phyloP scores from a whole-genome alignment of 2,888 invertebrate genomes.

The Hybos culiciformis region DNA sequence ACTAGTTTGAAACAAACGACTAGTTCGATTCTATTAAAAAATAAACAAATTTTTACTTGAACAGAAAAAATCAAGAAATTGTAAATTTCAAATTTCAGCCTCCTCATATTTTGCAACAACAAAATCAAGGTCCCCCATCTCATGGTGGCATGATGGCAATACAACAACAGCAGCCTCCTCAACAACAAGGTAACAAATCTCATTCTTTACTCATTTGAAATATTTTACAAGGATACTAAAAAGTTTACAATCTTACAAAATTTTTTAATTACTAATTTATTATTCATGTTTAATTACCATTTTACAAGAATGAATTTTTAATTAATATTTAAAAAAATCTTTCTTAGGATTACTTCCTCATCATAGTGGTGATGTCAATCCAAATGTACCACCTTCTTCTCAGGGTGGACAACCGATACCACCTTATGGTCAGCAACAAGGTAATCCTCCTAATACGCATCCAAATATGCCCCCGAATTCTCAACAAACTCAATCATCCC shows the following conservation, averaged over 20 bases:
- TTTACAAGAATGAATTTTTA: no score
- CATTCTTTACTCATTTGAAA: no score
- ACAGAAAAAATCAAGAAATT: not conserved
- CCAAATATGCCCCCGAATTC: conserved; percentile 9
- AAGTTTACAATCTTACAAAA: no score
- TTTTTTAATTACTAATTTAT: no score
- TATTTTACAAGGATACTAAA: no score
- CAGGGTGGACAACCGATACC: conserved; percentile 17
- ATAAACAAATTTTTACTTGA: not conserved
- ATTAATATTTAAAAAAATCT: no score
- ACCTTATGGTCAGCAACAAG: conserved; percentile 28
- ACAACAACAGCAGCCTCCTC: conserved; percentile 16
- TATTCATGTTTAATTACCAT: no score
- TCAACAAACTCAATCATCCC: conserved; percentile 3
- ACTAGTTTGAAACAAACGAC: not conserved
- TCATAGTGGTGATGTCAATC: no score
- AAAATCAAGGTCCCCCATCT: conserved; percentile 29
- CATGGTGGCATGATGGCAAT: conserved; percentile 30
- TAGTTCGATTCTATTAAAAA: not conserved
- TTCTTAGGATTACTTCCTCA: no score
- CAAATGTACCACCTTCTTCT: conserved; percentile 37
- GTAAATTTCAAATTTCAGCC: conserved; percentile 32
- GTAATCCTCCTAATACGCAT: conserved; percentile 10
- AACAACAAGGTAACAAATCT: conserved; percentile 4
- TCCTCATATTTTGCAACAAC: conserved; percentile 41